Base-by-base conservation (phyloP, 2,113 vertebrate genomes). In the Ammospiza caudacuta region DNA sequence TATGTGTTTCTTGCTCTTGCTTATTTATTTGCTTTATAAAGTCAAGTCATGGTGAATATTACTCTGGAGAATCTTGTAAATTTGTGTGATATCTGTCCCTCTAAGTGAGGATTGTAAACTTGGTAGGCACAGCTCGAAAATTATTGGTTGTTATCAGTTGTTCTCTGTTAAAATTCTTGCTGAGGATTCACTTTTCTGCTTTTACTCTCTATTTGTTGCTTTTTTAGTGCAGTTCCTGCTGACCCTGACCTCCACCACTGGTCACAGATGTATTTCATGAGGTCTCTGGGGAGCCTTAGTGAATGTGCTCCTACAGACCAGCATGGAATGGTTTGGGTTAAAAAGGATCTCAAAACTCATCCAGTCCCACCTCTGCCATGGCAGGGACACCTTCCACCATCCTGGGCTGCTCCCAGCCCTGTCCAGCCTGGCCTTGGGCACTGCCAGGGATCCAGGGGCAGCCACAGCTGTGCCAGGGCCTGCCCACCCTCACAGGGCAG, bases 261-360 rank as follows among this genome's bases (percentile, higher is more conserved):
- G 9, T n/a, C 23, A 6, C 17, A 22, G 52, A 5, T 3, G 1
- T 2, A 0, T n/a, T 15, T 28, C 2, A 0, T 18, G 3, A 33
- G 23, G 31, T 61, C 33, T 52, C 31, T n/a, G 23, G 4, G 23
- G 25, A 52, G 49, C 62, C 52, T 18, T 29, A 3, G 1, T 24
- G 52, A 25, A 19, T 13, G 16, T 17, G 4, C 6, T 70, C 21
- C 22, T 44, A 3, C 17, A 31, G 58, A 15, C 11, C 52, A 46
- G 9, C 46, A 6, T 13, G 47, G 55, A 8, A 9, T 23, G 33
- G 18, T 61, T 33, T 54, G 64, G 28, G 23, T 23, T 23, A 1
- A 8, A 54, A 61, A 6, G 39, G 55, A 16, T 3, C n/a, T 59
- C 8, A 16, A 15, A 87, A 0, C 4, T 0, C 73, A 33, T 1